Conservation (phyloP, 2,797 vertebrate genomes). For the Phrynocephalus vlangalii region DNA sequence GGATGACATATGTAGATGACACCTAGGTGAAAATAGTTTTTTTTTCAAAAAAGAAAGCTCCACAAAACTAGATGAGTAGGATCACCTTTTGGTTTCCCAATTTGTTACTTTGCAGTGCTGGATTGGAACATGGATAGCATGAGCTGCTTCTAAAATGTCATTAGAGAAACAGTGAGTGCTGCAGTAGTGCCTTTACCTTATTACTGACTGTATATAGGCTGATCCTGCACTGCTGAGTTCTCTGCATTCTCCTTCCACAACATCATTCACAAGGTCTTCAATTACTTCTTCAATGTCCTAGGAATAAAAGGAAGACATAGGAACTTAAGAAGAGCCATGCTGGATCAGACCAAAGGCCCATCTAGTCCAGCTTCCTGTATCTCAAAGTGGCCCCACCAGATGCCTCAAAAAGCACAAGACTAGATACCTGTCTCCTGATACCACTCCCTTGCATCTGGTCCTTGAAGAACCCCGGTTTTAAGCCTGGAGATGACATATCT, state of each 20-base stretch:
- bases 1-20: too few species aligned
- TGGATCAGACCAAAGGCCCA: too few species aligned
- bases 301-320: slow-evolving; percentile 23
- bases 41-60: not conserved
- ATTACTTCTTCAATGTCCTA: slow-evolving; percentile 86
- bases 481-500: too few species aligned
- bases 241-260: slow-evolving; percentile 79
- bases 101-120: not conserved
- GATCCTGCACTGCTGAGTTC: slow-evolving; percentile 77
- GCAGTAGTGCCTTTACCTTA: slow-evolving; percentile 77
- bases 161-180: not conserved
- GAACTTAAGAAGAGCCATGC: too few species aligned
- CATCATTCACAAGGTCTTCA: slow-evolving; percentile 85
- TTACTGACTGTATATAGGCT: slow-evolving; percentile 79
- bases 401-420: too few species aligned
- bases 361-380: too few species aligned
- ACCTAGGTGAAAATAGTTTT: too few species aligned
- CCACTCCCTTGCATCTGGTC: too few species aligned
- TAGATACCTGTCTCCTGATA: too few species aligned
- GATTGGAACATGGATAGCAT: not conserved
- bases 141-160: not conserved
- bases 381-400: too few species aligned
- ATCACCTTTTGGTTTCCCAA: not conserved
- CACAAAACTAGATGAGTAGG: not conserved
- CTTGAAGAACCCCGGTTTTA: too few species aligned